Evolutionary conservation across 2,888 invertebrate species (phyloP), one percentile per base, ranked within the genome.

Genomic region (Brachynemurus nebulosus): DNA sequence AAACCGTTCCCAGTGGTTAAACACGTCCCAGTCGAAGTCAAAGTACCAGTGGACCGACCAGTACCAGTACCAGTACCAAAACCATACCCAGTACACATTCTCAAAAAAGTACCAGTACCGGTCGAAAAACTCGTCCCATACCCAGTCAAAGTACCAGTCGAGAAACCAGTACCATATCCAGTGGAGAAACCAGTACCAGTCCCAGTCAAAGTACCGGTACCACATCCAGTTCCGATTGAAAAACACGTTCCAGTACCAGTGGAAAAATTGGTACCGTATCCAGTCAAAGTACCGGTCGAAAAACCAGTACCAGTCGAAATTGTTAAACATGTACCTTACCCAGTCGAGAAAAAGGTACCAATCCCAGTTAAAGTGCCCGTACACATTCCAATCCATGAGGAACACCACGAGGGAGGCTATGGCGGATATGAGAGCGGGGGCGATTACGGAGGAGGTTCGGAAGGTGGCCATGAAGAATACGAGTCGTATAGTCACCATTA

Each of bases 181-280:
- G 83, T 86, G 2, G 83, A 83, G 49, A 84, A 84, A 59, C 82
- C 79, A 30, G 80, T 84, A 51, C 86, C 82, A 7, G 73, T 78
- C 39, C 77, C 82, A 36, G 78, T 82, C 3, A 74, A 75, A 51
- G 67, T 78, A 2, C 74, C 75, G 4, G 75, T 80, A 57, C 80
- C 79, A 7, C 72, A 78, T 43, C 78, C 84, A 4, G 75, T 80
- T 1, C 76, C 70, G 38, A 77, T 85, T 1, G 80, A 80, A 54
- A 83, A 83, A 58, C 79, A 74, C 42, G 78, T 84, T 40, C 82
- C 83, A 2, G 82, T 82, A 62, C 78, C 78, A 43, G 77, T 83
- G 1, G 80, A 80, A 54, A 81, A 81, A 61, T 67, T 69, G 40
- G 77, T 79, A 36, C 80, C 78, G 35, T 77, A 77, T 59, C 80